Conservation (phyloP, 2,113 vertebrate species). For the Mus spicilegus region DNA sequence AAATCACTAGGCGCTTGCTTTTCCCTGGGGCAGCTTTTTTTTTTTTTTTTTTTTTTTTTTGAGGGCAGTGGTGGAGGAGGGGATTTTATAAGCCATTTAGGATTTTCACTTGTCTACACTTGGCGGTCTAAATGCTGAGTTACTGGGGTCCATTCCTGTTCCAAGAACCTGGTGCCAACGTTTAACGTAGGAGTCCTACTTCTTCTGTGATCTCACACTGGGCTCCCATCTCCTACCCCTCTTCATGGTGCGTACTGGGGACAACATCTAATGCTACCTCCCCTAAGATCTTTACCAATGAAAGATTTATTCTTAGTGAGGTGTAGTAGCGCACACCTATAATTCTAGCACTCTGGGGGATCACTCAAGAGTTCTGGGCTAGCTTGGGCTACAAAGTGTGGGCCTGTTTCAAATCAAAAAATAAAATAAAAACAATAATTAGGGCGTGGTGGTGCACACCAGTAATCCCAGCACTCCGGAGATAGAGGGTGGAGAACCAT, state of each 20-base stretch:
- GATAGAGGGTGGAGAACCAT: not conserved
- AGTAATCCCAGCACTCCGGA: not conserved
- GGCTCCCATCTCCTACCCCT: not conserved
- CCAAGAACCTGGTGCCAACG: no score
- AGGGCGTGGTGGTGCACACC: not conserved
- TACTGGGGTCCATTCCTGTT: not conserved
- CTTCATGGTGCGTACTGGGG: not conserved
- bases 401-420: not conserved
- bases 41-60: not conserved
- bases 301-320: not conserved
- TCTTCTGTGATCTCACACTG: not conserved
- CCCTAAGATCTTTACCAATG: not conserved
- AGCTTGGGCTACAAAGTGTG: not conserved
- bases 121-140: not conserved
- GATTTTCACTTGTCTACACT: not conserved
- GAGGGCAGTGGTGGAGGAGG: not conserved
- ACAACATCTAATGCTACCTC: not conserved
- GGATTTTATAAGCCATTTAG: not conserved
- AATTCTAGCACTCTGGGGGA: not conserved
- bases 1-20: slow-evolving; percentile 51
- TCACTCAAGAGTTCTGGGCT: not conserved
- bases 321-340: not conserved
- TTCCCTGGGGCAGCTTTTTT: not conserved
- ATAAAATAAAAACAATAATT: not conserved
- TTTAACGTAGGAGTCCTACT: no score